Conservation (phyloP, 2,888 invertebrate species). For the Polylopha cassiicola region DNA sequence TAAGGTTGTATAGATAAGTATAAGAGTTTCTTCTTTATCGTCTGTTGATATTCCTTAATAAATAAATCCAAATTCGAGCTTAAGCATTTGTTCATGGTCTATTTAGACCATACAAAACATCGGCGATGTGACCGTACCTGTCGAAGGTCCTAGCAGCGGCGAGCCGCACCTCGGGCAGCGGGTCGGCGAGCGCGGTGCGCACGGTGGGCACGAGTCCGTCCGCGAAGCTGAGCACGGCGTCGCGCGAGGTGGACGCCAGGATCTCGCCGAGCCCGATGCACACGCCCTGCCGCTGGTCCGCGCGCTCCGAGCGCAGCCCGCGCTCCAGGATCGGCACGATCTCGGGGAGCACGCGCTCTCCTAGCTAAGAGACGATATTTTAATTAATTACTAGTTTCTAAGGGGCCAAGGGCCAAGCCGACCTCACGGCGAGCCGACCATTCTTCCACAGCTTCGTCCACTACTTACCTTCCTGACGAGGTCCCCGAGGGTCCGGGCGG, state of each 20-base stretch:
- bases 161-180: constrained; percentile 92
- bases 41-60: too few relatives aligned
- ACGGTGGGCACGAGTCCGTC: constrained; percentile 87
- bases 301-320: constrained; percentile 92
- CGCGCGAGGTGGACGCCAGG: constrained; percentile 96
- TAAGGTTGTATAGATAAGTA: too few relatives aligned
- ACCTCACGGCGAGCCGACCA: constrained; percentile 95
- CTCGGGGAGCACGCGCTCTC: constrained; percentile 97
- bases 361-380: constrained; percentile 76
- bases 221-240: constrained; percentile 88
- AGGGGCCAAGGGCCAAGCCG: constrained; percentile 90
- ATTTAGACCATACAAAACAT: constrained; percentile 63
- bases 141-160: constrained; percentile 99
- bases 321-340: constrained; percentile 98
- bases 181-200: constrained; percentile 95
- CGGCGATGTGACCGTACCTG: constrained; percentile 39
- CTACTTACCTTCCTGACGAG: constrained; percentile 87
- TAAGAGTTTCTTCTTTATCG: too few relatives aligned
- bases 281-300: constrained; percentile 98
- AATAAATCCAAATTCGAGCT: too few relatives aligned
- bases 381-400: too few relatives aligned
- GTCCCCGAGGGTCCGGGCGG: constrained; percentile 97
- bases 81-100: constrained; percentile 19
- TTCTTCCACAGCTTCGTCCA: constrained; percentile 88
- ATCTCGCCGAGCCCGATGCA: constrained; percentile 99